Evolutionary conservation across 2,888 invertebrate species (phyloP), one percentile per base, ranked within the genome.

Genomic region (Rhagonycha lutea): DNA sequence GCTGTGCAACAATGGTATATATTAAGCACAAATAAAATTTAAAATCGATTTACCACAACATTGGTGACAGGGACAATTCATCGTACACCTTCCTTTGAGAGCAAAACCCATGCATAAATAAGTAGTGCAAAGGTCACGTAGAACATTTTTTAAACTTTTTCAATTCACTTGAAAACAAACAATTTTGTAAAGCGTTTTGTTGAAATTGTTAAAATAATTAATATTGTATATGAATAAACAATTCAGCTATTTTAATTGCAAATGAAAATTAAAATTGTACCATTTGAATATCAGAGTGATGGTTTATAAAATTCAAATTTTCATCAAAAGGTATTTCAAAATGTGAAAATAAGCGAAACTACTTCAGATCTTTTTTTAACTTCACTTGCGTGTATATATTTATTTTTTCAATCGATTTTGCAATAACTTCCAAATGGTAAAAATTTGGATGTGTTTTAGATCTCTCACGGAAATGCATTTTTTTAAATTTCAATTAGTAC

Each of bases 61-160:
- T 14, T 62, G 71, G 23, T 62, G 75, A 72, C 68, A 68, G 74
- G 24, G 71, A 72, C 75, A 72, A 71, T 75, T 71, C 74, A 72
- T 72, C 63, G 71, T 68, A 62, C 61, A 65, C 75, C 47, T 63
- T 68, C 68, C 71, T 68, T 67, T 65, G 70, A 69, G 60, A 47
- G 68, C 70, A 10, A 65, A 74, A 70, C 70, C 65, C 74, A 70
- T 70, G 67, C 74, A 74, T 74, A 74, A 74, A 26, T 65, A 65
- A 65, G 26, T 26, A 26, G 24, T 23, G 62, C 18, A 24, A 24
- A 62, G 62, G 62, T 47, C 47, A n/a, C 47, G 47, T 47, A 47
- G 7, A 47, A 47, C 47, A 12, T 2, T 47, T 47, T 47, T 47
- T 47, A 47, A 47, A 47, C 47, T 47, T 47, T 47, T 47, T 47